These are phyloP conservation scores for Zaprionus gabonicus DNA, from an alignment of 1,140 invertebrate genomes.

Conservation along the genomic window DNA sequence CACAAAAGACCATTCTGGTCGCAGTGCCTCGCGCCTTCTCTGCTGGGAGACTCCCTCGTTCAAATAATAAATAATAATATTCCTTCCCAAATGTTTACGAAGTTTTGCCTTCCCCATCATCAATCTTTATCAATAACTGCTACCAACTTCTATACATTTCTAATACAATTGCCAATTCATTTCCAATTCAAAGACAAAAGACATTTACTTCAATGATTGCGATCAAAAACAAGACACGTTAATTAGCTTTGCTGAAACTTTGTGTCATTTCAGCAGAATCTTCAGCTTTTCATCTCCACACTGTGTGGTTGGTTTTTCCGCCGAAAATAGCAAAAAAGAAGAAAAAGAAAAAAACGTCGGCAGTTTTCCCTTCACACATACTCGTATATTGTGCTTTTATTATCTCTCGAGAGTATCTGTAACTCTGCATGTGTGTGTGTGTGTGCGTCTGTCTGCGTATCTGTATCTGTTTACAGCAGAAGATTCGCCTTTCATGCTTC, in stretches of 20 bases:
- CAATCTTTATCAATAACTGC: not conserved
- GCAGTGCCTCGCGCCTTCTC: no score
- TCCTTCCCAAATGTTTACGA: not conserved
- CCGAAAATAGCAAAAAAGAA: constrained; percentile 4
- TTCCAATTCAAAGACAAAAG: constrained; percentile 17
- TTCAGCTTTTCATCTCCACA: constrained; percentile 20
- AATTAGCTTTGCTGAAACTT: constrained; percentile 41
- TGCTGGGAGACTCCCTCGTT: no score
- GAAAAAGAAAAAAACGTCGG: constrained; percentile 33
- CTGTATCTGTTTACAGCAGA: constrained; percentile 50
- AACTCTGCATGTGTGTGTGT: constrained; percentile 26
- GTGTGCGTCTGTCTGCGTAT: constrained; percentile 29
- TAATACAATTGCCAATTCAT: not conserved
- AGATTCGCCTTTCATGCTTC: constrained; percentile 76
- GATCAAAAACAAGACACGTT: constrained; percentile 35
- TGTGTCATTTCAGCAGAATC: constrained; percentile 37
- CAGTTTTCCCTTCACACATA: constrained; percentile 52
- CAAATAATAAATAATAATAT: no score
- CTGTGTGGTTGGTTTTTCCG: constrained; percentile 7
- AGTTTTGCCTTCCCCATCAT: not conserved
- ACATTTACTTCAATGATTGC: constrained; percentile 28
- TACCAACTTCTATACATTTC: not conserved
- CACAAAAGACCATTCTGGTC: no score
- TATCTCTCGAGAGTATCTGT: constrained; percentile 55
- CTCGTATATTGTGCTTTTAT: constrained; percentile 57